Base-by-base conservation (phyloP, 1,140 invertebrate species). In the Drosophila parabipectinata region DNA sequence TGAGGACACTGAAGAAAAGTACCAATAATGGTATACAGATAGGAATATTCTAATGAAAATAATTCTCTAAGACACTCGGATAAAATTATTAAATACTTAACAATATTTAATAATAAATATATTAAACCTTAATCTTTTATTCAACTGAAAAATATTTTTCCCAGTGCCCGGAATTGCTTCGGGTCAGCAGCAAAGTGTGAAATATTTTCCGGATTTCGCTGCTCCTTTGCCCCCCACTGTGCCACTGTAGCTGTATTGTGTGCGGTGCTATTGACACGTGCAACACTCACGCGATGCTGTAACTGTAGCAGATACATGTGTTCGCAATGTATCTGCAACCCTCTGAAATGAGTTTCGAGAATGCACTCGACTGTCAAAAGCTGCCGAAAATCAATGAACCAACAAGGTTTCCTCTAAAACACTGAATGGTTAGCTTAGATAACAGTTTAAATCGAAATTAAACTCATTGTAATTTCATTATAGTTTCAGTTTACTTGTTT, bases 291-390 rank as follows among this genome's bases (percentile, higher is more conserved):
- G 83, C 72, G 66, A 83, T 75, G 69, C 52, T 12, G 34, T 37
- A 30, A 51, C 59, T 41, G 56, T 34, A 48, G 26, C 34, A 54
- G 26, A 53, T 55, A 64, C 47, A 67, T 64, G 32, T 66, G 32
- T 44, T 50, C 32, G 30, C 61, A 50, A 66, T 60, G 30, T 60
- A 52, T 56, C 52, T 44, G 12, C 52, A 26, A 21, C 26, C 24
- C 54, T 39, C 50, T 14, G 12, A 66, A 83, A 75, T 78, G 76
- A 82, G 78, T 75, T 78, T 82, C 66, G 69, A 67, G 78, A 85
- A 88, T 82, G 82, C 83, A 85, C 64, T 88, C 82, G 82, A 85
- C 82, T 82, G 82, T 85, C 82, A 88, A 87, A 71, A 85, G 81
- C 72, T 82, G 74, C 39, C 60, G 52, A 53, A 47, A 69, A 57